A percentile compares a stretch with the other conserved stretches of the same genome.
Conservation (phyloP, 2,888 invertebrate species). For the Urechis unicinctus region DNA sequence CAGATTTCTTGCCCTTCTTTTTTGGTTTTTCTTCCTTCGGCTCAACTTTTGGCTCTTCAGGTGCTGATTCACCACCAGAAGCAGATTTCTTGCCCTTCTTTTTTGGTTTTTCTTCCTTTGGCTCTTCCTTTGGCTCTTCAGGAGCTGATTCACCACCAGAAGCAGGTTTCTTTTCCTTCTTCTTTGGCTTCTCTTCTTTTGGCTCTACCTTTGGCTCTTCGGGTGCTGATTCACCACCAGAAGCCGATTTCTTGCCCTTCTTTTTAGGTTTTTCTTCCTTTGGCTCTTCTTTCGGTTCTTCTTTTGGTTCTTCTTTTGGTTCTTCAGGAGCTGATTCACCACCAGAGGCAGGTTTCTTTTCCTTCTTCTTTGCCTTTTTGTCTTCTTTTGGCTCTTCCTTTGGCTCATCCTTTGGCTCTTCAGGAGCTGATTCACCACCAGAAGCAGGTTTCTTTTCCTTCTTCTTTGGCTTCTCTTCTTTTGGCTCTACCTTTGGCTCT, state of each 20-base stretch:
- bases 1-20: background rate
- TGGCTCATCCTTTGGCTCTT: background rate
- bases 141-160: background rate
- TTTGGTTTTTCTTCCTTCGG: background rate
- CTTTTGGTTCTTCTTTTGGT: background rate
- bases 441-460: too few species aligned
- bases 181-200: background rate
- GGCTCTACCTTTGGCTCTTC: background rate
- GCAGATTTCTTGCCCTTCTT: background rate
- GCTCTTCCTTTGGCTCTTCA: background rate
- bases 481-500: background rate
- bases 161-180: too few species aligned
- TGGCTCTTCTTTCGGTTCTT: background rate
- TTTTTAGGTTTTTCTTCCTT: conserved; percentile 1
- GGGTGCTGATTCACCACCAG: background rate
- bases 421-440: background rate
- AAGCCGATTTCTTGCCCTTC: background rate
- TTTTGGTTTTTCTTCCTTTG: background rate
- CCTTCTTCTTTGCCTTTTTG: background rate
- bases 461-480: background rate
- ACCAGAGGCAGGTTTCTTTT: too few species aligned
- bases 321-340: background rate
- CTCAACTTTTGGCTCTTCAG: background rate
- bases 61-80: background rate
- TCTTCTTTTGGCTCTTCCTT: background rate